A percentile compares a stretch with the other conserved stretches of the same genome.
Evolutionary conservation across 1,140 invertebrate species (phyloP).

Genomic region (Heliconius hewitsoni): DNA sequence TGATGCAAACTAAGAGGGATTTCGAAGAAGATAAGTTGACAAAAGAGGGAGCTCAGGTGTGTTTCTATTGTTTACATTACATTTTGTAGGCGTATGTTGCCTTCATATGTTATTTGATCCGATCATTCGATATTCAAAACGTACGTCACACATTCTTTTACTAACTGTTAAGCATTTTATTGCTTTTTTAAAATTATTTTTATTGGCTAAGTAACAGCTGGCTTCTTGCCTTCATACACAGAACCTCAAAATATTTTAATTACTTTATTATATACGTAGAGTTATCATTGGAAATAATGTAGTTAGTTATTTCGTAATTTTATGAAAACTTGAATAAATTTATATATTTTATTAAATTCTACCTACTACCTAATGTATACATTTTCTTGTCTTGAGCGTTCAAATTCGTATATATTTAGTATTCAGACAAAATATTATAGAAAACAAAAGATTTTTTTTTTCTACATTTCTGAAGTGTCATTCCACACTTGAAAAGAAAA

Average conservation of each 20-base stretch:
- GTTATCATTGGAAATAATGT: background rate
- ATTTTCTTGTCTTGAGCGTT: too few relatives aligned
- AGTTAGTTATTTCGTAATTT: background rate
- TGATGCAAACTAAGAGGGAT: slow-evolving; percentile 80
- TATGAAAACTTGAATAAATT: too few relatives aligned
- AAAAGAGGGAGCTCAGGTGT: slow-evolving; percentile 78
- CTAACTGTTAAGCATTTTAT: background rate
- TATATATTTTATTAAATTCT: too few relatives aligned
- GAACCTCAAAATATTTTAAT: background rate
- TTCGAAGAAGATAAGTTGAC: slow-evolving; percentile 79
- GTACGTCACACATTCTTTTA: background rate
- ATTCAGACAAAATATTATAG: too few relatives aligned
- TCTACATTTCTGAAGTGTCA: too few relatives aligned
- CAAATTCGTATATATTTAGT: too few relatives aligned
- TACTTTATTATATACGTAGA: background rate
- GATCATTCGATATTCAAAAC: background rate
- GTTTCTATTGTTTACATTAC: background rate
- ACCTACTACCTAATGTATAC: too few relatives aligned
- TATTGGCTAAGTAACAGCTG: background rate
- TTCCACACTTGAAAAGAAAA: too few relatives aligned
- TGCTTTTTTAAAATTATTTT: background rate
- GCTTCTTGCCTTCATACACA: background rate
- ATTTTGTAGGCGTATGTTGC: background rate
- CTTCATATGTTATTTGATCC: too few relatives aligned
- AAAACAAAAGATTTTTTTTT: too few relatives aligned